Evolutionary conservation across 2,888 invertebrate species (phyloP).

Genomic region (Sarcophaga variegata): DNA sequence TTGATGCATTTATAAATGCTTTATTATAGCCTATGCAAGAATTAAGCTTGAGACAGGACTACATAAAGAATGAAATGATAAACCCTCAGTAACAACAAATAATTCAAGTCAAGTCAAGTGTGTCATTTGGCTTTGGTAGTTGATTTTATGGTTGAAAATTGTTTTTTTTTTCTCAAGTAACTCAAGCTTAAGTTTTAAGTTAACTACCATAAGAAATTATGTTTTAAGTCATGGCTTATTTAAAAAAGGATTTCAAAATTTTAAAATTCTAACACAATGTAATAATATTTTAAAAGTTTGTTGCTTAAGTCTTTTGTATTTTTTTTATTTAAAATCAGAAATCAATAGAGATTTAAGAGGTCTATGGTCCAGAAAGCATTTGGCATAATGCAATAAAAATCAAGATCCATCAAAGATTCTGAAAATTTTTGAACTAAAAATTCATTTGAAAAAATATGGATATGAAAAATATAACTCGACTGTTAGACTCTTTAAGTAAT

Average conservation of each 20-base stretch:
- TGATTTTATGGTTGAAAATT: slow-evolving; percentile 8
- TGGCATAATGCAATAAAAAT: no score
- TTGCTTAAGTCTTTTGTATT: background rate
- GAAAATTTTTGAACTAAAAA: no score
- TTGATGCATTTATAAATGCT: slow-evolving; percentile 64
- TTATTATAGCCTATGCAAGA: slow-evolving; percentile 36
- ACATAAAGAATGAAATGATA: background rate
- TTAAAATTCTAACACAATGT: background rate
- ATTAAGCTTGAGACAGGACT: slow-evolving; percentile 35
- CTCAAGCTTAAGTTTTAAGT: slow-evolving; percentile 16
- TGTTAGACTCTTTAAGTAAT: no score
- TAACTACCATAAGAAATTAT: background rate
- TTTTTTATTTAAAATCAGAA: no score
- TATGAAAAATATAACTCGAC: no score
- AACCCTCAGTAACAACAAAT: slow-evolving; percentile 20
- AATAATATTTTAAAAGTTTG: background rate
- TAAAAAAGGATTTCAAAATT: background rate
- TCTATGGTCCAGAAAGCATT: no score
- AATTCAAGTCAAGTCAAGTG: slow-evolving; percentile 45
- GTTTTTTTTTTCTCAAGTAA: background rate
- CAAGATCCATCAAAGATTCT: no score
- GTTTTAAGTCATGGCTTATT: background rate
- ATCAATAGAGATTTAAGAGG: no score
- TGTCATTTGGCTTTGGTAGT: slow-evolving; percentile 31
- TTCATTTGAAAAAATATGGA: no score